phyloP scores from a whole-genome alignment of 2,113 vertebrate genomes.

The Hypomesus transpacificus region DNA sequence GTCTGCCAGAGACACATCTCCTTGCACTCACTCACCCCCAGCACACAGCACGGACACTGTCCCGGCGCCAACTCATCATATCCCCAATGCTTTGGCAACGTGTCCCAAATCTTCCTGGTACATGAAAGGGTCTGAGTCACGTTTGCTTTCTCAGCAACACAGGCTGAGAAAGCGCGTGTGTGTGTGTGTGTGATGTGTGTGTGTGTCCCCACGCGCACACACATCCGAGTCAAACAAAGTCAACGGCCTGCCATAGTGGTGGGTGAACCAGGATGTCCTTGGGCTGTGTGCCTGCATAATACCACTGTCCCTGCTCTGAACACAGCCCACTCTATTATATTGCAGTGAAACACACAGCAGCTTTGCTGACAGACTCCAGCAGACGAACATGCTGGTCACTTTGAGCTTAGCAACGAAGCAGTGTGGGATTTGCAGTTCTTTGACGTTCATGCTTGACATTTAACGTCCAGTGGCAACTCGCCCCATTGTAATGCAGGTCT shows the following conservation, averaged over 20 bases:
- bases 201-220: background rate
- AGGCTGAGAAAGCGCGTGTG: background rate
- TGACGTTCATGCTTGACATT: background rate
- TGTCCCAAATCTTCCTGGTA: background rate
- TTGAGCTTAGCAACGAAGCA: background rate
- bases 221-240: background rate
- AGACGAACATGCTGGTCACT: too few species aligned
- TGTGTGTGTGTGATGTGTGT: too few species aligned
- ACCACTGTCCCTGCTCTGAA: background rate
- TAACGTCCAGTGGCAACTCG: background rate
- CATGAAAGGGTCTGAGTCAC: background rate
- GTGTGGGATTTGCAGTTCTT: background rate
- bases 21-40: background rate
- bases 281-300: slow-evolving; percentile 12
- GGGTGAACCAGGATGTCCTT: slow-evolving; percentile 27
- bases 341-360: background rate
- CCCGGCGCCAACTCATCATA: background rate
- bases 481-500: slow-evolving; percentile 8
- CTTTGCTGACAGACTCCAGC: too few species aligned
- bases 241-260: slow-evolving; percentile 15
- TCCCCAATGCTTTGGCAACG: background rate
- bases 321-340: too few species aligned
- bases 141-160: slow-evolving; percentile 13
- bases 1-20: background rate
- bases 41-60: too few species aligned